These are phyloP conservation scores for Hippopotamus amphibius DNA, from an alignment of 2,113 vertebrate genomes.

Conservation along the genomic window DNA sequence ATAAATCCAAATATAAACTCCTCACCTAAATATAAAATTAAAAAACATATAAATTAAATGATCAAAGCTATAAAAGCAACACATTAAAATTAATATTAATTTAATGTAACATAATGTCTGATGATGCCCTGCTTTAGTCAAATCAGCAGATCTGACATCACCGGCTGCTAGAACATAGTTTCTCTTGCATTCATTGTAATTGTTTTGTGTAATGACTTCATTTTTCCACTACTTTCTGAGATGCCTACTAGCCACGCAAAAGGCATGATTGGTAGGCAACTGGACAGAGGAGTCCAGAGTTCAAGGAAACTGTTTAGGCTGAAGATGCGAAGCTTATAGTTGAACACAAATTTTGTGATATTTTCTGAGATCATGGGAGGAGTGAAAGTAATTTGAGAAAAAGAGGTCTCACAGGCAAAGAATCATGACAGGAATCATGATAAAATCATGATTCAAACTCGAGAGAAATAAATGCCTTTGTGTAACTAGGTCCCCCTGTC, in stretches of 20 bases:
- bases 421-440: neutral
- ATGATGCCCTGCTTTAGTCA: neutral
- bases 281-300: neutral
- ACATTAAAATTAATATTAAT: neutral
- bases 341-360: neutral
- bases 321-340: neutral
- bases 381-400: neutral
- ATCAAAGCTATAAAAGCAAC: neutral
- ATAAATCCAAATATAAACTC: slow-evolving; percentile 30
- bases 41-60: neutral
- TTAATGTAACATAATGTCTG: neutral
- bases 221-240: neutral
- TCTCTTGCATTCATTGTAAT: neutral
- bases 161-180: neutral
- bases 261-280: neutral
- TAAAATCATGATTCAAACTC: neutral
- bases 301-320: neutral
- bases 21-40: neutral
- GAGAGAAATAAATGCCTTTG: neutral
- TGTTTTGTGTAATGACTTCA: neutral
- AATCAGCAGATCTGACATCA: neutral
- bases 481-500: neutral
- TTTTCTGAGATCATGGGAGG: neutral
- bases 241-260: neutral
- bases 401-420: neutral